These are phyloP conservation scores for Sitophilus oryzae DNA, from an alignment of 1,140 invertebrate species.

Conservation along the genomic window DNA sequence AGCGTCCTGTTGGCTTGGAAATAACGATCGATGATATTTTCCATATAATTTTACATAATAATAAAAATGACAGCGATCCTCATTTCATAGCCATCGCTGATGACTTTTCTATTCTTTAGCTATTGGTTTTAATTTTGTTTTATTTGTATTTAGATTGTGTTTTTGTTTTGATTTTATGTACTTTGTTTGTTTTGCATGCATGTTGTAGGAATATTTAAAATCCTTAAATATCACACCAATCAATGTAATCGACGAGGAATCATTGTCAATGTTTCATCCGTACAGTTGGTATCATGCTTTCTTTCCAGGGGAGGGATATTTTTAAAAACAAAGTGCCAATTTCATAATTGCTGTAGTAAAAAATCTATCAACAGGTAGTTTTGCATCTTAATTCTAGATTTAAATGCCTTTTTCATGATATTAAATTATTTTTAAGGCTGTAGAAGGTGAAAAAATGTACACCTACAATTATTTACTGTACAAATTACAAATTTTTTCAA, in stretches of 20 bases:
- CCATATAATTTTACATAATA: no score
- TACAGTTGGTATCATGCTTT: slow-evolving; percentile 35
- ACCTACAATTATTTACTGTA: slow-evolving; percentile 38
- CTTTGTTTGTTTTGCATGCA: background rate
- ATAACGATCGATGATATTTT: no score
- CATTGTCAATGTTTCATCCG: slow-evolving; percentile 35
- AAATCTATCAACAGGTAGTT: slow-evolving; percentile 34
- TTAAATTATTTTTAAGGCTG: slow-evolving; percentile 29
- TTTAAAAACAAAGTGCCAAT: slow-evolving; percentile 27
- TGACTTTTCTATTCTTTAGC: no score
- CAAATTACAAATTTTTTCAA: slow-evolving; percentile 33
- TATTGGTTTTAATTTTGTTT: slow-evolving; percentile 2
- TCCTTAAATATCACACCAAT: slow-evolving; percentile 32
- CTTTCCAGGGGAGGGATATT: slow-evolving; percentile 31
- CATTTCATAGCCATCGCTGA: no score
- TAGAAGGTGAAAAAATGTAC: slow-evolving; percentile 37
- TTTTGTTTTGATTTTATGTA: background rate
- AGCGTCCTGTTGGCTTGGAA: no score
- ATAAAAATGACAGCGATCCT: no score
- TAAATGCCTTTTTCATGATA: background rate
- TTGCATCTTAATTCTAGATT: background rate
- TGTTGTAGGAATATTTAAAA: slow-evolving; percentile 32
- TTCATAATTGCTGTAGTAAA: slow-evolving; percentile 37
- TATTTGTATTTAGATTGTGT: background rate
- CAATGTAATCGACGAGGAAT: slow-evolving; percentile 32